Conservation (phyloP, 2,113 vertebrate species). For the Mesoclemmys tuberculata region DNA sequence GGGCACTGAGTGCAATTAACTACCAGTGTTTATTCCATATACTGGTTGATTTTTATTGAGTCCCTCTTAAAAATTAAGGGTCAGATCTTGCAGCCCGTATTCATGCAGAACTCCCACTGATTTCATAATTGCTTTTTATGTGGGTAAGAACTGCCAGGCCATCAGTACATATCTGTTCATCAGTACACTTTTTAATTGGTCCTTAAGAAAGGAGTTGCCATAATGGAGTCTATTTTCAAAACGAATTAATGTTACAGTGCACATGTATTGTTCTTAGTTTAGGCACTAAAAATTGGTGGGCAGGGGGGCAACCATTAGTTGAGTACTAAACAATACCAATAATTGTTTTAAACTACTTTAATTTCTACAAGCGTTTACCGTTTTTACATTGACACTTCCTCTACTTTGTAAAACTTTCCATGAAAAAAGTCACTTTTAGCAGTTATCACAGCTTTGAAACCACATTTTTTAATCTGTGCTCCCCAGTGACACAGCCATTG, state of each 20-base stretch:
- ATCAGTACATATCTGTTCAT: background rate
- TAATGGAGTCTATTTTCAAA: background rate
- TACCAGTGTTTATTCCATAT: background rate
- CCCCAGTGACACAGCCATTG: background rate
- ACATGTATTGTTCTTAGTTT: background rate
- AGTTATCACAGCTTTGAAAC: background rate
- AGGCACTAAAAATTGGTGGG: background rate
- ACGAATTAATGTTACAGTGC: background rate
- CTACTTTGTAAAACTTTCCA: background rate
- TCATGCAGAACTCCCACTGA: background rate
- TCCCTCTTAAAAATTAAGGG: background rate
- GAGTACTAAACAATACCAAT: background rate
- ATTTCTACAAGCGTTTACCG: background rate
- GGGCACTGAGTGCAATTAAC: background rate
- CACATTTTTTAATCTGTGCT: background rate
- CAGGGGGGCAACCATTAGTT: background rate
- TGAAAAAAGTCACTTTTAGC: background rate
- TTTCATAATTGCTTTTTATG: background rate
- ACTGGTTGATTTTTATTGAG: background rate
- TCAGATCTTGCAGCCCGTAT: conserved; percentile 16
- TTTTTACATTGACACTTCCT: background rate
- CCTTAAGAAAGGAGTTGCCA: background rate
- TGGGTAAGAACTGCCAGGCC: background rate
- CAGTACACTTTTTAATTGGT: background rate
- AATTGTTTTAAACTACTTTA: background rate